Percentiles rank a stretch among this genome's conserved stretches.
These are phyloP conservation scores for Apeltes quadracus DNA, from an alignment of 2,113 vertebrate genomes.

Conservation along the genomic window DNA sequence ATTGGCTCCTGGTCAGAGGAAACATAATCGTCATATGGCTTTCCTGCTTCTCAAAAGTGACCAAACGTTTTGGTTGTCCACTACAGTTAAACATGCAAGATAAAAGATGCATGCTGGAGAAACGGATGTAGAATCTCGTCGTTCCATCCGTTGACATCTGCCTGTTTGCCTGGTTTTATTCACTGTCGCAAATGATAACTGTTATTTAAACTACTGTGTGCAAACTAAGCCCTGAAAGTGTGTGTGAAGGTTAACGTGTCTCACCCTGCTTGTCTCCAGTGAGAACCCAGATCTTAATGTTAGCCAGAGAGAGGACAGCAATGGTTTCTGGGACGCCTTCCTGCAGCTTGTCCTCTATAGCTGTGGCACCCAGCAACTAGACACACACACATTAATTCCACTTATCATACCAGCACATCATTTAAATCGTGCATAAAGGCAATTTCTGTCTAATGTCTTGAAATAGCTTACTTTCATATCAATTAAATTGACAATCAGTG, in stretches of 20 bases:
- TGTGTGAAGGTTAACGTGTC: conserved; percentile 2
- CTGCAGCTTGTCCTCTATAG: conserved; percentile 95
- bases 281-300: conserved; percentile 97
- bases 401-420: not conserved
- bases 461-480: not conserved
- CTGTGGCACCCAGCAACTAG: conserved; percentile 91
- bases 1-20: not conserved
- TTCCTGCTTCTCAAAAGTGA: not conserved
- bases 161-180: not conserved
- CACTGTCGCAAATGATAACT: not conserved
- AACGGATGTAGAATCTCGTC: not conserved
- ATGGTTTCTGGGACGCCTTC: conserved; percentile 94
- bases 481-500: not conserved
- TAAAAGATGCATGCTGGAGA: not conserved
- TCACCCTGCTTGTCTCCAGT: conserved; percentile 96
- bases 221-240: not conserved
- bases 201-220: not conserved
- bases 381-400: conserved; percentile 7
- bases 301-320: conserved; percentile 89
- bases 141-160: not conserved
- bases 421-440: not conserved
- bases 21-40: not conserved
- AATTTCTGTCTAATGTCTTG: not conserved
- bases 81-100: not conserved
- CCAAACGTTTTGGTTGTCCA: not conserved